Evolutionary conservation across 2,113 vertebrate species (phyloP).

Genomic region (Lepus europaeus): DNA sequence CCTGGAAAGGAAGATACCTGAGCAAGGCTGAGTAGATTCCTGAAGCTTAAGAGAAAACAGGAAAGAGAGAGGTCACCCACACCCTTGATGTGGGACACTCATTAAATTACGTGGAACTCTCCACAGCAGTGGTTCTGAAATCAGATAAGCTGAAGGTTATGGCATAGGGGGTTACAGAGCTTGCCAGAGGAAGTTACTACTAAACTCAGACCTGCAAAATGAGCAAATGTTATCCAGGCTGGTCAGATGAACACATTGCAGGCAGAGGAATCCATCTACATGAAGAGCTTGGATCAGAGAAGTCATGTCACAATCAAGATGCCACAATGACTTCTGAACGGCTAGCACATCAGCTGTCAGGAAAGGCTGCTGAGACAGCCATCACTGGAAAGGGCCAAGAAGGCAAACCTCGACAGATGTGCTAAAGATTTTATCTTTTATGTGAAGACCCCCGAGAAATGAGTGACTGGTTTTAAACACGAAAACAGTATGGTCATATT

Average conservation of each 20-base stretch:
- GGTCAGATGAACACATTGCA: neutral
- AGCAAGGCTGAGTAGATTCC: neutral
- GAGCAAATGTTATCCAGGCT: neutral
- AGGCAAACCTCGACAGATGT: neutral
- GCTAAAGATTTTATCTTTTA: neutral
- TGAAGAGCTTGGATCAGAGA: neutral
- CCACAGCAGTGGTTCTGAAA: neutral
- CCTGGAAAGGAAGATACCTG: neutral
- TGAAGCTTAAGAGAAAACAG: neutral
- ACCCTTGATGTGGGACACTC: neutral
- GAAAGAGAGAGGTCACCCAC: neutral
- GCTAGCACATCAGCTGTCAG: neutral
- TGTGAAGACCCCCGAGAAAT: neutral
- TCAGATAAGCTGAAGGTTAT: neutral
- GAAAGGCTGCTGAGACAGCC: neutral
- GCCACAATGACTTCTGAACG: neutral
- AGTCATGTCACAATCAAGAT: neutral
- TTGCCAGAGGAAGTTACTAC: neutral
- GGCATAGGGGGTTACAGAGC: neutral
- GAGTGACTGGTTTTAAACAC: neutral
- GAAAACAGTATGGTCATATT: neutral
- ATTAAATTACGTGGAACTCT: neutral
- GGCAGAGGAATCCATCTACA: neutral
- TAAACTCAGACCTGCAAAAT: slow-evolving; percentile 6
- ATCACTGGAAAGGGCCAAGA: neutral